Evolutionary conservation across 1,140 invertebrate genomes (phyloP).

Genomic region (Popillia japonica): DNA sequence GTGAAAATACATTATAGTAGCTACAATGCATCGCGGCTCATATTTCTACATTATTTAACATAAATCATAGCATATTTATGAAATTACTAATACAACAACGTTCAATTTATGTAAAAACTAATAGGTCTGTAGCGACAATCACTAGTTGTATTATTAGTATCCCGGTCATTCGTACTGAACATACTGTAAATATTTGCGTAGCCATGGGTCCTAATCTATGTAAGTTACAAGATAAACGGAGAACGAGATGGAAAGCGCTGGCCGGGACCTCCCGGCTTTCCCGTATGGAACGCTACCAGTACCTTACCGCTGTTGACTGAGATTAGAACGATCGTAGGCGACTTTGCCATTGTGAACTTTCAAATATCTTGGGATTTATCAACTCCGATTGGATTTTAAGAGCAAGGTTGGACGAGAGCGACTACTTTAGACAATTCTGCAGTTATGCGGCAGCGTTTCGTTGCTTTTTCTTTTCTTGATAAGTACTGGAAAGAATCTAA

Average conservation of each 20-base stretch:
- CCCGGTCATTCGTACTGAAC: conserved; percentile 7
- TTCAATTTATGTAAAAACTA: background rate
- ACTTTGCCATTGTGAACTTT: conserved; percentile 33
- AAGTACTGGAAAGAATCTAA: background rate
- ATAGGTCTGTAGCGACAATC: background rate
- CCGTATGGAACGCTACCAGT: background rate
- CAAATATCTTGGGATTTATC: conserved; percentile 37
- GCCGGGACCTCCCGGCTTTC: background rate
- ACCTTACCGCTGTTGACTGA: conserved; percentile 1
- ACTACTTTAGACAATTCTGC: background rate
- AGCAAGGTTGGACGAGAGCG: background rate
- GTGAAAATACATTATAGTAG: too few species aligned
- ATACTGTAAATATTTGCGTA: conserved; percentile 21
- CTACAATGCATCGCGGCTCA: too few species aligned
- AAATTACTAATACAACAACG: background rate
- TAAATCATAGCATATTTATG: background rate
- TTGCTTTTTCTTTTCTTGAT: background rate
- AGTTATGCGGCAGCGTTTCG: background rate
- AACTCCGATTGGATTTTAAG: conserved; percentile 38
- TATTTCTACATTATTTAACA: too few species aligned
- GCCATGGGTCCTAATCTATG: background rate
- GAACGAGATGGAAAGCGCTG: conserved; percentile 19
- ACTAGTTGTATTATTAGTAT: conserved; percentile 22
- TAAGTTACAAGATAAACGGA: conserved; percentile 29
- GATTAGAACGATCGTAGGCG: conserved; percentile 11